Base-by-base conservation (phyloP, 2,888 invertebrate genomes). In the Caenorhabditis zanzibari region DNA sequence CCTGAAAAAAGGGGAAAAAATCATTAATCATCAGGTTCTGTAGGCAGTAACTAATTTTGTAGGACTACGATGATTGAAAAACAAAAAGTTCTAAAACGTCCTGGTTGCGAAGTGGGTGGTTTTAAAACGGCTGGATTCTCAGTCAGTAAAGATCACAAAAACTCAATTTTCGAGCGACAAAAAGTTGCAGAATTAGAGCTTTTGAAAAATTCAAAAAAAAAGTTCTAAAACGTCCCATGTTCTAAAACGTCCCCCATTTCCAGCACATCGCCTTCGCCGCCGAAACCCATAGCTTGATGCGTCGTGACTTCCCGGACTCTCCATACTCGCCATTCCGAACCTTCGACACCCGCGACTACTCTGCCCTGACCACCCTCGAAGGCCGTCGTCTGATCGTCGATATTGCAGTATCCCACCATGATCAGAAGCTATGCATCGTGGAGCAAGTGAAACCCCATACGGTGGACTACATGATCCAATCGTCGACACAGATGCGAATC, bases 341-440 rank as follows among this genome's bases (percentile, higher is more conserved):
- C 0, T 94, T 98, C 52, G 98, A 98, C 93, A 95, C 97, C 0
- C 95, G 95, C 89, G 97, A 98, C 93, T 99, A 98, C 93, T 80
- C 87, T 14, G 89, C 93, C 93, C 61, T 94, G 95, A 96, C 97
- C 0, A 98, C 97, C 0, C 95, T 96, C 86, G 97, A 98, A 93
- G 96, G 97, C 22, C 96, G 96, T 92, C 95, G 95, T 85, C 96
- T 95, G 90, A 96, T 98, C 74, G 96, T 96, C 92, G 96, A 96
- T 91, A 93, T 98, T 85, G 95, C 95, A 77, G 95, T 96, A 80
- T 96, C 96, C 89, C 94, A 95, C 59, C 95, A 94, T 91, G 97
- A 97, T 90, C 95, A 95, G 38, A 96, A 96, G 93, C 95, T 98
- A 85, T 96, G 96, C 0, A 94, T 97, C 0, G 96, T 98, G 0